phyloP scores from a whole-genome alignment of 1,140 invertebrate species.

The Bombus pyrosoma region DNA sequence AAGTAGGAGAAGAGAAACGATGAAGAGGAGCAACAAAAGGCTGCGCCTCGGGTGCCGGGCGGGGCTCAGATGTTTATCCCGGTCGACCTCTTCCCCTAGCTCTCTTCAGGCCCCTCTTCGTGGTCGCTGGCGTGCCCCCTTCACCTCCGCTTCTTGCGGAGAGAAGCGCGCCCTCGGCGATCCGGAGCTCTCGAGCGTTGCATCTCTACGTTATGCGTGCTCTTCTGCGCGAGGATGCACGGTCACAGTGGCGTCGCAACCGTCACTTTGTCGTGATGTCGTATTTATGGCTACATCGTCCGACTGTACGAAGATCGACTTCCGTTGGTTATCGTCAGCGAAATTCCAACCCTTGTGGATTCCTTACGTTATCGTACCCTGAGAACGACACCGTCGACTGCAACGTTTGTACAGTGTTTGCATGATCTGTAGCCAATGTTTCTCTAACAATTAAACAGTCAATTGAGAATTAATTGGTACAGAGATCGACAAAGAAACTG shows the following conservation, averaged over 20 bases:
- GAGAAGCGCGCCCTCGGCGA: constrained; percentile 79
- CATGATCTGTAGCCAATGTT: too few species aligned
- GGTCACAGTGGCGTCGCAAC: constrained; percentile 77
- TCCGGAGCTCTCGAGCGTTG: constrained; percentile 70
- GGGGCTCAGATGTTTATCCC: constrained; percentile 82
- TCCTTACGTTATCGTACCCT: too few species aligned
- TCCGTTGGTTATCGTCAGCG: too few species aligned
- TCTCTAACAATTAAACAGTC: too few species aligned
- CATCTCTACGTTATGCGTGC: constrained; percentile 77
- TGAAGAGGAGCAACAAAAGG: constrained; percentile 75
- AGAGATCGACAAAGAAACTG: too few species aligned
- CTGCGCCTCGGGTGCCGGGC: constrained; percentile 80
- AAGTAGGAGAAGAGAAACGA: constrained; percentile 67
- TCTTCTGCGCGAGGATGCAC: constrained; percentile 74
- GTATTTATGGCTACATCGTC: too few species aligned
- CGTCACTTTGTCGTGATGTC: constrained; percentile 8
- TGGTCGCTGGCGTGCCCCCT: constrained; percentile 67
- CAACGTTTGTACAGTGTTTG: too few species aligned
- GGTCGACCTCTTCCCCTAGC: constrained; percentile 79
- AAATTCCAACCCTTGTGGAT: too few species aligned
- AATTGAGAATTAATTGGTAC: too few species aligned
- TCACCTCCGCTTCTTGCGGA: constrained; percentile 69
- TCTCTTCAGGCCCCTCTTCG: constrained; percentile 63
- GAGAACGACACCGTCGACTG: too few species aligned
- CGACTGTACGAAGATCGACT: too few species aligned